phyloP scores from a whole-genome alignment of 2,797 vertebrate species.

The Eidolon dupreanum region DNA sequence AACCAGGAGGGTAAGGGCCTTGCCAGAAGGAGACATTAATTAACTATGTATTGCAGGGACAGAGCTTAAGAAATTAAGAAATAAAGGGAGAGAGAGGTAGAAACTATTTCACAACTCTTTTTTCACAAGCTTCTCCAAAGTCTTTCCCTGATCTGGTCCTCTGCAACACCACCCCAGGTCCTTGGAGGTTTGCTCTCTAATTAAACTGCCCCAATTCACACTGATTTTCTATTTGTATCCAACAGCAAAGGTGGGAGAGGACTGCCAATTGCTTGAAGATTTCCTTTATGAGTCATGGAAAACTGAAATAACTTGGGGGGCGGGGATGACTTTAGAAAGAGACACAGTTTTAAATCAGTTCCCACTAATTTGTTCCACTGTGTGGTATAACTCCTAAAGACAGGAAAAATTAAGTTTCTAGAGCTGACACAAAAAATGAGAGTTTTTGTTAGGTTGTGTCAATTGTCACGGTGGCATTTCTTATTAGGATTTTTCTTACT shows the following conservation, averaged over 20 bases:
- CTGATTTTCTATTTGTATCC: neutral
- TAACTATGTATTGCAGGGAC: neutral
- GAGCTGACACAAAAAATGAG: conserved; percentile 25
- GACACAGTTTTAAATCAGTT: conserved; percentile 22
- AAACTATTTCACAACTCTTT: neutral
- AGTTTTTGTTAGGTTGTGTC: conserved; percentile 51
- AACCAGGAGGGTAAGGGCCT: neutral
- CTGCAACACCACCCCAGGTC: neutral
- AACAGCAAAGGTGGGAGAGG: conserved; percentile 10
- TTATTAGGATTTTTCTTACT: conserved; percentile 71
- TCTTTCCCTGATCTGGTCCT: neutral
- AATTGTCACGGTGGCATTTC: conserved; percentile 57
- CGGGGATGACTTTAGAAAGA: neutral
- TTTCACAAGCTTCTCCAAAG: neutral
- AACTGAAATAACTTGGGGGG: neutral
- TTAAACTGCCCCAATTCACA: neutral
- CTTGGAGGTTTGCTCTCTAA: neutral
- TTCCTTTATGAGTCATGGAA: conserved; percentile 49
- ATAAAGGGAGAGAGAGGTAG: neutral
- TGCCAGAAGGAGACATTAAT: neutral
- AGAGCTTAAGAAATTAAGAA: neutral
- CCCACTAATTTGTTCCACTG: neutral
- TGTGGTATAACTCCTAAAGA: neutral
- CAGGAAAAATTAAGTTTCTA: conserved; percentile 43
- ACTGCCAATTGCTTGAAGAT: conserved; percentile 8